Conservation (phyloP, 2,797 vertebrate species). For the Tinamus major region DNA sequence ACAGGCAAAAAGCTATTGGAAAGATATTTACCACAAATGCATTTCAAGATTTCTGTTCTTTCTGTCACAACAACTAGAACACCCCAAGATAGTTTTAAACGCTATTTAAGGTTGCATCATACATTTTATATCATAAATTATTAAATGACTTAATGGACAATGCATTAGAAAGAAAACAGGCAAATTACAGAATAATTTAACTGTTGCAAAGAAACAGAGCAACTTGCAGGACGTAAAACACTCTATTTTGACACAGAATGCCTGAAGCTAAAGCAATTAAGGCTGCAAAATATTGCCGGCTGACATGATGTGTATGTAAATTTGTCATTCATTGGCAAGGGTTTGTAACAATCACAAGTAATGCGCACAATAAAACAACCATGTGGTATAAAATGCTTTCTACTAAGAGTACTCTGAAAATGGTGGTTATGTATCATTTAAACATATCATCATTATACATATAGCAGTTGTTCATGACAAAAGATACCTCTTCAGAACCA, state of each 20-base stretch:
- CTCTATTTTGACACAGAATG: conserved; percentile 84
- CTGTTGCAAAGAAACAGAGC: conserved; percentile 82
- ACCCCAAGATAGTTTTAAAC: conserved; percentile 69
- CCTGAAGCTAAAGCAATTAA: conserved; percentile 88
- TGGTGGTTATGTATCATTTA: conserved; percentile 75
- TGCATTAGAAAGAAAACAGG: conserved; percentile 83
- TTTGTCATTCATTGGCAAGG: conserved; percentile 87
- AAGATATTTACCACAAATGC: conserved; percentile 37
- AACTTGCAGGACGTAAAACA: conserved; percentile 85
- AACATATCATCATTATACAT: conserved; percentile 53
- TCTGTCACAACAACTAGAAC: conserved; percentile 18
- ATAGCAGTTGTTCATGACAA: conserved; percentile 56
- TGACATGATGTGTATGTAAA: conserved; percentile 88
- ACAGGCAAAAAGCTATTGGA: not conserved
- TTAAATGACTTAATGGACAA: conserved; percentile 85
- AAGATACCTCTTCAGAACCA: conserved; percentile 28
- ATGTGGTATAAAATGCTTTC: conserved; percentile 77
- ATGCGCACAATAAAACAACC: conserved; percentile 78
- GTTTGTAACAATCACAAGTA: conserved; percentile 81
- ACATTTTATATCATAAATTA: conserved; percentile 81
- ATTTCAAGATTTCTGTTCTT: conserved; percentile 47
- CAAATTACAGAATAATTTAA: conserved; percentile 88
- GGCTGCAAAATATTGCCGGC: conserved; percentile 85
- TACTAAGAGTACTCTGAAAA: conserved; percentile 72
- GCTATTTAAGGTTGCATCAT: conserved; percentile 77